Evolutionary conservation across 2,888 invertebrate species (phyloP), one percentile per base, ranked within the genome.

Genomic region (Eupeodes luniger): DNA sequence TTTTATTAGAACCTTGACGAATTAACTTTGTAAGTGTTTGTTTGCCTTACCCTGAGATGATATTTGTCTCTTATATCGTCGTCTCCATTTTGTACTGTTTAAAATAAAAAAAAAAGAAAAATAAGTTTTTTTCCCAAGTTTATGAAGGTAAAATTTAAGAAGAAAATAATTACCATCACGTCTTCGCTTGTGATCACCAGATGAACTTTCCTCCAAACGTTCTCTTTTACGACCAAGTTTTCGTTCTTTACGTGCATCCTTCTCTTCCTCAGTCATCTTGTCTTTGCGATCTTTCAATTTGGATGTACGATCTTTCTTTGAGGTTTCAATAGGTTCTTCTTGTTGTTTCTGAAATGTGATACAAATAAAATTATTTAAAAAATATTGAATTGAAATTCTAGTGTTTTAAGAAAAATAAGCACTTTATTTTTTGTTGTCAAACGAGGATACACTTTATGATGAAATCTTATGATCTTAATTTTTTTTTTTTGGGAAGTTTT

Each of bases 171-270:
- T 93, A 97, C 97, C 97, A 90, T 97, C 97, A 90, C 97, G 96
- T 78, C 97, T 94, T 89, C 97, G 94, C 92, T 97, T 97, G 91
- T 96, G 96, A 92, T 97, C 97, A 64, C 95, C 94, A 51, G 95
- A 92, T 44, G 95, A 92, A 0, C 95, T 94, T 92, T 97, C 97
- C 82, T 97, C 97, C 27, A 95, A 94, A 91, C 97, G 95, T 92
- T 97, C 97, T 94, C 97, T 95, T 93, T 97, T 97, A 40, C 97
- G 95, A 77, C 96, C 96, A 92, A 97, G 94, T 94, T 97, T 97
- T 92, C 97, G 95, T 93, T 97, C 97, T 94, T 96, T 96, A 90
- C 97, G 95, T 12, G 95, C 93, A 93, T 97, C 97, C 91, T 97
- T 96, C 91, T 97, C 97, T 92, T 97, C 97, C 88, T 97, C 97